Evolutionary conservation across 2,888 invertebrate genomes (phyloP).

Genomic region (Elgonia sp.): DNA sequence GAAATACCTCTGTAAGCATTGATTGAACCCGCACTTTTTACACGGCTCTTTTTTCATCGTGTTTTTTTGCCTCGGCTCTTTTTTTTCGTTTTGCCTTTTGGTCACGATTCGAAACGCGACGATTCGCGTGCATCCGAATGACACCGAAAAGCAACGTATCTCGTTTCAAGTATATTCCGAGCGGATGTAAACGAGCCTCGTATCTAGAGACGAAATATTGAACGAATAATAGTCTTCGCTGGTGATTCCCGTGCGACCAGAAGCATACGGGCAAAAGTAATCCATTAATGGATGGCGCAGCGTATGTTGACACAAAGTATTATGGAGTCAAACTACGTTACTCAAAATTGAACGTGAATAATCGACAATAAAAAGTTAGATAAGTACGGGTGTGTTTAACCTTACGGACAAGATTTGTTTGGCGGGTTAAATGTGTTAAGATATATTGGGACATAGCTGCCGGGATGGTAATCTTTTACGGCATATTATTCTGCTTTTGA

Average conservation of each 20-base stretch:
- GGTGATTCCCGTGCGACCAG: slow-evolving; percentile 63
- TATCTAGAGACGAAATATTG: slow-evolving; percentile 67
- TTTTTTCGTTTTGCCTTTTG: slow-evolving; percentile 38
- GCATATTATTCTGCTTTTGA: no score
- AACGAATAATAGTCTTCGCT: slow-evolving; percentile 66
- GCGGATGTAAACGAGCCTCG: slow-evolving; percentile 52
- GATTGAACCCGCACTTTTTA: slow-evolving; percentile 69
- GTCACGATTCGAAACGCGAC: slow-evolving; percentile 31
- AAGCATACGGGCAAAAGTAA: slow-evolving; percentile 67
- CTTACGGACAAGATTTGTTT: slow-evolving; percentile 13
- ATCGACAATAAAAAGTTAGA: slow-evolving; percentile 54
- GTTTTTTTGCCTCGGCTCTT: slow-evolving; percentile 3
- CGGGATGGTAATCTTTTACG: no score
- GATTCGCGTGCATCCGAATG: slow-evolving; percentile 47
- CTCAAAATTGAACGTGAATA: slow-evolving; percentile 62
- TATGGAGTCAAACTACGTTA: slow-evolving; percentile 60
- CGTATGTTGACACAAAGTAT: slow-evolving; percentile 60
- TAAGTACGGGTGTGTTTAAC: slow-evolving; percentile 30
- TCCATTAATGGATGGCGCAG: slow-evolving; percentile 66
- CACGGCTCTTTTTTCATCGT: slow-evolving; percentile 23
- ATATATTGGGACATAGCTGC: neutral
- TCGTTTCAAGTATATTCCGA: slow-evolving; percentile 61
- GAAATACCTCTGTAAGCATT: slow-evolving; percentile 57
- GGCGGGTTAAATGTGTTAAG: neutral
- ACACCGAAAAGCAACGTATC: slow-evolving; percentile 51